Base-by-base conservation (phyloP, 2,113 vertebrate genomes). In the Cyanoliseus patagonus region DNA sequence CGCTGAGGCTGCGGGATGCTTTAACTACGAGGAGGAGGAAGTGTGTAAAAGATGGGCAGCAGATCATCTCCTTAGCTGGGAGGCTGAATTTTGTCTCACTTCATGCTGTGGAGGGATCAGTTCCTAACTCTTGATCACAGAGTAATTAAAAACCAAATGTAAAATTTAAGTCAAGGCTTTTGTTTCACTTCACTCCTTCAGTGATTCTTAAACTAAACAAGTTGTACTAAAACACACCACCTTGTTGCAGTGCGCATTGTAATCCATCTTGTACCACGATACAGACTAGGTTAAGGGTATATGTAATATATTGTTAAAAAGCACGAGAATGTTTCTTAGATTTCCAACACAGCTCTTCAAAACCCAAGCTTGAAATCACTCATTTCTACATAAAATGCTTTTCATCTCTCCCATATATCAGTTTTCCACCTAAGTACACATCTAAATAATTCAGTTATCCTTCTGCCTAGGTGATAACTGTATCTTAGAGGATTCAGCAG, bases 121-220 rank as follows among this genome's bases (percentile, higher is more conserved):
- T 35, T 4, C 3, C 31, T 62, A 59, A 17, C 44, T 41, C 20
- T n/a, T 2, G 0, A 33, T 20, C 18, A 24, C 4, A 4, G 18
- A 24, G 5, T 22, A 27, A 62, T 15, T 67, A n/a, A 66, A 78
- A 77, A 23, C 9, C 7, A 20, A 53, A 68, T 1, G 11, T 7
- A 12, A 37, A 30, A 52, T 35, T 39, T 3, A 49, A 37, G 31
- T 6, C 13, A 17, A 33, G 1, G 11, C 17, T 33, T 78, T 59
- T 44, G 30, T 17, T 41, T 35, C 51, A 20, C 28, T 41, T 59
- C 66, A 24, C 4, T 17, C 66, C 28, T 17, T 15, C 17, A 10
- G 6, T 2, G 33, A 37, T 8, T 15, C 27, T 9, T 3, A 6
- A 52, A 53, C 68, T 16, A 9, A 39, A 35, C 0, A 0, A 0